phyloP scores from a whole-genome alignment of 2,888 invertebrate genomes.

The Amorpha juglandis region DNA sequence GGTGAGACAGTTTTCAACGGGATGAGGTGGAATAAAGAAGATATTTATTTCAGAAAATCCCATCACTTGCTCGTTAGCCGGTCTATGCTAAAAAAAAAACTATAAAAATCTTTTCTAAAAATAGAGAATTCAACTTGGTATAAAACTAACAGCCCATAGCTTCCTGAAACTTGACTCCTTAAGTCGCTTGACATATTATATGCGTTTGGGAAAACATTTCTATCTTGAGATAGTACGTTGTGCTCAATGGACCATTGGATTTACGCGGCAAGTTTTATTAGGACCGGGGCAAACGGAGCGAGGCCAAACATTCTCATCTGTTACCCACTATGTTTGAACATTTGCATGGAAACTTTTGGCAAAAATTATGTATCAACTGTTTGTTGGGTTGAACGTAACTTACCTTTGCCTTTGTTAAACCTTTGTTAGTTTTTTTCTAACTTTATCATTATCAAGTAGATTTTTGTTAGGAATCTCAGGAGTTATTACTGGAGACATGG shows the following conservation, averaged over 20 bases:
- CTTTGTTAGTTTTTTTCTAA: too few species aligned
- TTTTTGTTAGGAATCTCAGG: too few species aligned
- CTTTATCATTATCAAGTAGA: too few species aligned
- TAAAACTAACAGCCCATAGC: constrained; percentile 4
- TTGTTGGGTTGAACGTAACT: neutral
- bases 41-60: too few species aligned
- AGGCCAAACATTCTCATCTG: constrained; percentile 40
- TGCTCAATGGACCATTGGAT: constrained; percentile 54
- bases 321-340: constrained; percentile 27
- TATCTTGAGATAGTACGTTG: constrained; percentile 35
- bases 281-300: constrained; percentile 47
- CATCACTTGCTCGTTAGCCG: too few species aligned
- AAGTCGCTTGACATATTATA: constrained; percentile 28
- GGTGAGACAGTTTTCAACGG: neutral
- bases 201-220: constrained; percentile 30
- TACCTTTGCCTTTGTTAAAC: neutral
- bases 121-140: neutral
- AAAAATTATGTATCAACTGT: constrained; percentile 9
- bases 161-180: constrained; percentile 17
- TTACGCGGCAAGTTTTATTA: constrained; percentile 57
- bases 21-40: too few species aligned
- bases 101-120: neutral
- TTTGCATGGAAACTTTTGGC: constrained; percentile 30
- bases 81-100: too few species aligned
- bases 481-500: too few species aligned